Conservation (phyloP, 1,140 invertebrate genomes). For the Bombus balteatus region DNA sequence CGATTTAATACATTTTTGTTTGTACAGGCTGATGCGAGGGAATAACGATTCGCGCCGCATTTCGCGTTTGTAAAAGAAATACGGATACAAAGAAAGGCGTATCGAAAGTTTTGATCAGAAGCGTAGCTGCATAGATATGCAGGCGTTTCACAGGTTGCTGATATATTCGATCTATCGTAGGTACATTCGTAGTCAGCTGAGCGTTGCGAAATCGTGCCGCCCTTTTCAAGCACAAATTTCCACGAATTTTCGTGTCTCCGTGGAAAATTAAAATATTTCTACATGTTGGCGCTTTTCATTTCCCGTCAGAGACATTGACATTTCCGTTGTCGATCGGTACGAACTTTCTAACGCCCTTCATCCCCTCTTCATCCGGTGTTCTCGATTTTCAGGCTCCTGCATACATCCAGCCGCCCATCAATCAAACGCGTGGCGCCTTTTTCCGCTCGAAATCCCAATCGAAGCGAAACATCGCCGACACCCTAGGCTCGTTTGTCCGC, state of each 20-base stretch:
- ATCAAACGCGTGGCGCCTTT: slow-evolving; percentile 10
- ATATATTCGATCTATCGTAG: slow-evolving; percentile 30
- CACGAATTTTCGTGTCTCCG: not conserved
- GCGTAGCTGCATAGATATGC: not conserved
- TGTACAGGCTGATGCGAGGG: no score
- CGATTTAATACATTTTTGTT: no score
- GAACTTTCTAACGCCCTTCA: not conserved
- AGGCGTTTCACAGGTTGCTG: slow-evolving; percentile 8
- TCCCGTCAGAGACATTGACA: not conserved
- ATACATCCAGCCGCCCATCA: not conserved
- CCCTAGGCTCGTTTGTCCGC: slow-evolving; percentile 26
- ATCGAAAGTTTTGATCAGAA: not conserved
- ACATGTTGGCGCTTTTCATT: not conserved
- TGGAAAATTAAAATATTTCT: not conserved
- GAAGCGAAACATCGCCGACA: not conserved
- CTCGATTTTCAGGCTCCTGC: not conserved
- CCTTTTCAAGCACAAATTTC: no score
- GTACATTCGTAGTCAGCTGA: slow-evolving; percentile 7
- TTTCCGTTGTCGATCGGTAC: not conserved
- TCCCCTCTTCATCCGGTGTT: not conserved
- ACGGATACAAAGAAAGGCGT: not conserved
- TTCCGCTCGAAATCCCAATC: not conserved
- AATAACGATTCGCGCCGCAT: not conserved
- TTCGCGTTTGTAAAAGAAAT: not conserved
- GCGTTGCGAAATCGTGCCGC: not conserved